phyloP scores from a whole-genome alignment of 2,113 vertebrate genomes.

The Apaloderma vittatum region DNA sequence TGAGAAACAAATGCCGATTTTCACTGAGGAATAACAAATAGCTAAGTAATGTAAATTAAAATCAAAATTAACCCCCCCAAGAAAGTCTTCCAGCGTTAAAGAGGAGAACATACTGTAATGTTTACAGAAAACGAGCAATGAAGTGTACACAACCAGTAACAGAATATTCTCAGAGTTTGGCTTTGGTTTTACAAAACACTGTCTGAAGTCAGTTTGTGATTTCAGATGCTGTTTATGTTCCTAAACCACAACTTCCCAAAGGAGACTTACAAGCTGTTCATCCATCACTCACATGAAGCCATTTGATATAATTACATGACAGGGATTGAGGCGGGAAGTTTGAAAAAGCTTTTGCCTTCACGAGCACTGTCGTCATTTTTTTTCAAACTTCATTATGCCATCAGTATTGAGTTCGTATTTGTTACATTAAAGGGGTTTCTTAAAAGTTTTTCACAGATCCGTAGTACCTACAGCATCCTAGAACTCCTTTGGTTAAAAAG shows the following conservation, averaged over 20 bases:
- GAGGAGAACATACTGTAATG: conserved; percentile 45
- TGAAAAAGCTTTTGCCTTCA: background rate
- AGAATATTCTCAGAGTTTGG: conserved; percentile 34
- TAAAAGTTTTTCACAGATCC: background rate
- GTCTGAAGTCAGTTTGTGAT: conserved; percentile 41
- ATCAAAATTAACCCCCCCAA: conserved; percentile 5
- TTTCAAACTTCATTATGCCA: rapidly evolving
- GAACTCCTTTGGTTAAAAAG: background rate
- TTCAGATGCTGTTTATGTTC: conserved; percentile 68
- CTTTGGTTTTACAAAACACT: conserved; percentile 11
- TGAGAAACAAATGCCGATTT: conserved; percentile 1
- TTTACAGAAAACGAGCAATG: conserved; percentile 51
- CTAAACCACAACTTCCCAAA: conserved; percentile 22
- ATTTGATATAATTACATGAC: background rate
- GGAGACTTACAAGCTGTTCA: conserved; percentile 49
- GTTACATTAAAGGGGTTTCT: background rate
- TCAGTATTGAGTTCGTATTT: rapidly evolving
- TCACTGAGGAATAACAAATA: background rate
- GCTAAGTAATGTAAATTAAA: conserved; percentile 36
- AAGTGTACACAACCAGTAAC: conserved; percentile 30
- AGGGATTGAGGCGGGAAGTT: background rate
- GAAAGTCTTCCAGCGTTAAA: background rate
- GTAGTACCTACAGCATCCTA: background rate
- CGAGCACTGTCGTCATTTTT: background rate
- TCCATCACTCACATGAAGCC: background rate